These are phyloP conservation scores for Hormaphis cornu DNA, from an alignment of 1,140 invertebrate genomes.

Conservation along the genomic window DNA sequence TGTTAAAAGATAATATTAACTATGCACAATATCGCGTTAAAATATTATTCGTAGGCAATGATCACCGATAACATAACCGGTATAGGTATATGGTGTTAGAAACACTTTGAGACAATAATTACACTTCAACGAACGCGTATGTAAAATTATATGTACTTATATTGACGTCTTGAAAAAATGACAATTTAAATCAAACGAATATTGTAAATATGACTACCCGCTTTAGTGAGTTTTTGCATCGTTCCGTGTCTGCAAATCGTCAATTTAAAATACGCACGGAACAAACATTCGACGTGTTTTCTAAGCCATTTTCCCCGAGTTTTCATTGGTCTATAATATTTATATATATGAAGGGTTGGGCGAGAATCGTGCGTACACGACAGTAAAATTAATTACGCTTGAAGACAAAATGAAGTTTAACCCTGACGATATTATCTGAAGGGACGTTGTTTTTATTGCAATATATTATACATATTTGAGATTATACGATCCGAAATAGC, in stretches of 20 bases:
- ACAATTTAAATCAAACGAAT: no score
- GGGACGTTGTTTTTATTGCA: constrained; percentile 7
- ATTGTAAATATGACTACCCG: no score
- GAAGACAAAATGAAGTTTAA: constrained; percentile 27
- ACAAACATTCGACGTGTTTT: background rate
- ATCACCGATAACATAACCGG: no score
- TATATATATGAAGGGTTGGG: background rate
- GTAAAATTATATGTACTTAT: no score
- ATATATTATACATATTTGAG: constrained; percentile 7
- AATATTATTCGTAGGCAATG: no score
- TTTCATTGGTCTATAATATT: constrained; percentile 6
- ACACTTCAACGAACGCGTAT: no score
- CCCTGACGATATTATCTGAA: background rate
- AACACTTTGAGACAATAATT: no score
- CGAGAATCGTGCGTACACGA: background rate
- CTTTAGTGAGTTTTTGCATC: no score
- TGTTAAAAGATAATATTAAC: no score
- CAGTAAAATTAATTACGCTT: constrained; percentile 30
- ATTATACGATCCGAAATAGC: background rate
- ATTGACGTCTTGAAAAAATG: no score
- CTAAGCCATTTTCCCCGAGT: constrained; percentile 1
- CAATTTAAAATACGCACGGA: background rate
- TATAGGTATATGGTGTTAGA: no score
- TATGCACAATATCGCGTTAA: no score
- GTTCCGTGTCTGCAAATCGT: background rate